These are phyloP conservation scores for Hyaena hyaena DNA, from an alignment of 2,113 vertebrate genomes.

Conservation along the genomic window DNA sequence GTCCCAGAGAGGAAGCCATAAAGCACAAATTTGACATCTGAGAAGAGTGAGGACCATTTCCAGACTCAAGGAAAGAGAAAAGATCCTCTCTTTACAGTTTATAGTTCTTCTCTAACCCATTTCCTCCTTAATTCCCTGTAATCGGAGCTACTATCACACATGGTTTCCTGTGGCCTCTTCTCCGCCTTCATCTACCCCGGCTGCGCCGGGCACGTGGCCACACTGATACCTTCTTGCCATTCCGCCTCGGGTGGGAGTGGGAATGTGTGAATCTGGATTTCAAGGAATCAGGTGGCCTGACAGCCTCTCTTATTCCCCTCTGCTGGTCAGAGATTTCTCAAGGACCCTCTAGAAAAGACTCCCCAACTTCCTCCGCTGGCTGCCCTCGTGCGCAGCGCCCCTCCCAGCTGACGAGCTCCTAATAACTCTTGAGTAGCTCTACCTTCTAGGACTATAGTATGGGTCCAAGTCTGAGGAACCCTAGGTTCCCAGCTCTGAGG, in stretches of 20 bases:
- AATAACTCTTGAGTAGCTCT: neutral
- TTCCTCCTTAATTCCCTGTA: neutral
- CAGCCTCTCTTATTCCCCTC: neutral
- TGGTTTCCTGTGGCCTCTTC: neutral
- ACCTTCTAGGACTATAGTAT: neutral
- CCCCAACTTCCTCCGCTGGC: neutral
- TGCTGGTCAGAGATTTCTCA: neutral
- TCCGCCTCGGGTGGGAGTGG: neutral
- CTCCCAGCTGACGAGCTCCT: neutral
- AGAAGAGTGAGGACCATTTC: conserved; percentile 9
- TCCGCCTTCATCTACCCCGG: neutral
- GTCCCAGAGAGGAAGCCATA: neutral
- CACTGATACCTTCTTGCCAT: neutral
- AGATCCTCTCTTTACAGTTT: neutral
- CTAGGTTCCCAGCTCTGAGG: neutral
- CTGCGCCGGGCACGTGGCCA: neutral
- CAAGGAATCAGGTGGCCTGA: neutral
- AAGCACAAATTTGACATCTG: conserved; percentile 1
- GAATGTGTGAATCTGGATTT: neutral
- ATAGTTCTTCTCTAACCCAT: neutral
- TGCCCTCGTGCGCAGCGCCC: fast-evolving
- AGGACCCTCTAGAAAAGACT: neutral
- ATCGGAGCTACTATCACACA: neutral
- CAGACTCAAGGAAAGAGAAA: neutral
- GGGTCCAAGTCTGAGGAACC: neutral